Evolutionary conservation across 2,797 vertebrate species (phyloP), one percentile per base, ranked within the genome.

Genomic region (Phaenicophaeus curvirostris): DNA sequence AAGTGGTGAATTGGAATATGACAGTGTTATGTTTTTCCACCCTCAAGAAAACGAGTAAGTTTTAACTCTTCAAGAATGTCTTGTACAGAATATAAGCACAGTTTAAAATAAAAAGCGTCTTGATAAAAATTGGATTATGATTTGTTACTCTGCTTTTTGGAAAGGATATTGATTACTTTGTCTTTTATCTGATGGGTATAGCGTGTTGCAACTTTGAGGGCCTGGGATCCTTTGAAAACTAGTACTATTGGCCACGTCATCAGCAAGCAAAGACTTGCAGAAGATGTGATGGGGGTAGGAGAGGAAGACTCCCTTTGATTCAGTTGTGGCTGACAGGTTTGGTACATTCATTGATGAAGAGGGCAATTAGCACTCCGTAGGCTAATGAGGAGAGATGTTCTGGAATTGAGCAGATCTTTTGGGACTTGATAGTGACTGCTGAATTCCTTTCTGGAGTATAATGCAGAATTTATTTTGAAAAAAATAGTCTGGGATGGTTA

Each of bases 321-420:
- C 10, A 68, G 33, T 9, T 19, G 51, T 30, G n/a, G 13, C 41
- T 68, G 87, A 12, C 63, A 63, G 50, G 41, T 76, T 31, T 25
- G 86, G 13, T 63, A 9, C 20, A 23, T 3, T 71, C 25, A 1
- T 54, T 78, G 91, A 61, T 51, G 54, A 48, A 78, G 63, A 89
- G 73, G 63, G 55, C 55, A 39, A 68, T 93, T 91, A 93, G 84
- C 81, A 54, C 79, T 95, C 93, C 63, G 27, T 17, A 88, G 82
- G 30, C 41, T 86, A 58, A 72, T 9, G 24, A 53, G 27, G 39
- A 79, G 74, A 91, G 94, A 76, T 80, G 54, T 46, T 88, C 37
- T 35, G 80, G 87, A 63, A 71, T 84, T 35, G 81, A 89, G 68
- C 88, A 96, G 93, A n/a, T 59, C 50, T 86, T 66, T 61, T 62